Conservation (phyloP, 2,113 vertebrate species). For the Lophochroa leadbeateri region DNA sequence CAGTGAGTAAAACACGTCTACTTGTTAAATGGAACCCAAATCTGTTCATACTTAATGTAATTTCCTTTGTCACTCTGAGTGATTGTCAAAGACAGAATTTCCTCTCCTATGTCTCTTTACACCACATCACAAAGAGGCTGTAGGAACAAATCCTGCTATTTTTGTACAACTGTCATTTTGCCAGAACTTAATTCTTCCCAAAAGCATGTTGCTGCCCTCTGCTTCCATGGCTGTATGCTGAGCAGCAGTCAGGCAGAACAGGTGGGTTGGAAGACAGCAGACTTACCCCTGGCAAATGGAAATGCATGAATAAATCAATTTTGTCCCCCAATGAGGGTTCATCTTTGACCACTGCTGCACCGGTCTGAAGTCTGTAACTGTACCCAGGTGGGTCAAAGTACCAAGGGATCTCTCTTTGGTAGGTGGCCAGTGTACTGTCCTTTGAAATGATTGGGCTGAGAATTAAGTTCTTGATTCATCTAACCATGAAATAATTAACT, state of each 20-base stretch:
- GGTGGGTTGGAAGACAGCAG: neutral
- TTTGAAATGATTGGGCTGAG: neutral
- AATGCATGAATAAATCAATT: neutral
- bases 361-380: neutral
- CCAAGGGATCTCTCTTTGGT: neutral
- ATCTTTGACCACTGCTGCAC: neutral
- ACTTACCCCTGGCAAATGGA: neutral
- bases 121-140: neutral
- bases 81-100: neutral
- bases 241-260: neutral
- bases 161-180: neutral
- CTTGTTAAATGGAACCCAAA: neutral
- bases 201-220: neutral
- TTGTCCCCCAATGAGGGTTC: neutral
- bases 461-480: neutral
- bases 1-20: neutral
- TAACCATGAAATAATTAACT: neutral
- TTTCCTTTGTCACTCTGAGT: neutral
- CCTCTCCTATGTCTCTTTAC: neutral
- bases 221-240: neutral
- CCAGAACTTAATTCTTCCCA: neutral
- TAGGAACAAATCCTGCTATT: neutral
- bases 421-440: neutral
- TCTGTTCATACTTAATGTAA: neutral
- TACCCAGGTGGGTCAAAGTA: neutral